Evolutionary conservation across 1,140 invertebrate genomes (phyloP).

Genomic region (Notospermus geniculatus): DNA sequence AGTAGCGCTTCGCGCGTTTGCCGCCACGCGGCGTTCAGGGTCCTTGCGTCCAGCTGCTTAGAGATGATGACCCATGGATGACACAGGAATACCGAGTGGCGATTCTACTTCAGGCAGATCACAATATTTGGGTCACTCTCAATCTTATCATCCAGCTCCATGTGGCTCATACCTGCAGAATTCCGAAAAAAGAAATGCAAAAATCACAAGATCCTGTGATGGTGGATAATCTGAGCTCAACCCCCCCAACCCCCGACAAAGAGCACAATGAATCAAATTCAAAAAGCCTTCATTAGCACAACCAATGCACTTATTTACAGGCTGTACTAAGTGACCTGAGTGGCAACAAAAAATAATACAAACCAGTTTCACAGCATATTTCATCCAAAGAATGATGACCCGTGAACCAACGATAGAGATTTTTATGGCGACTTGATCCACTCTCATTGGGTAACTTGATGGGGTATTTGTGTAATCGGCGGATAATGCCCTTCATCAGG

Average conservation of each 20-base stretch:
- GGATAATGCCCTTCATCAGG: slow-evolving; percentile 78
- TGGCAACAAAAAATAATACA: slow-evolving; percentile 1
- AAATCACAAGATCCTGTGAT: background rate
- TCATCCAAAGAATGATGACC: slow-evolving; percentile 80
- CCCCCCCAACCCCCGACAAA: slow-evolving; percentile 7
- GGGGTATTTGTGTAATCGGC: slow-evolving; percentile 74
- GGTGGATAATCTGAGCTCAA: background rate
- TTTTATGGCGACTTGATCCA: slow-evolving; percentile 21
- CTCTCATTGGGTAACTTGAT: slow-evolving; percentile 30
- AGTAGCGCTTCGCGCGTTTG: no score
- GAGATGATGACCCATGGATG: no score
- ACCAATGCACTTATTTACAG: no score
- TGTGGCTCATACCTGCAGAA: slow-evolving; percentile 64
- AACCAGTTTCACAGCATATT: slow-evolving; percentile 79
- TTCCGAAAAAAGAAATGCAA: slow-evolving; percentile 13
- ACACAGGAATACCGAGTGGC: background rate
- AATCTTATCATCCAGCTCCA: slow-evolving; percentile 80
- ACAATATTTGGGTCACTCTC: slow-evolving; percentile 81
- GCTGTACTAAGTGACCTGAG: no score
- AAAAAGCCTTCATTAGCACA: no score
- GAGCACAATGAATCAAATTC: no score
- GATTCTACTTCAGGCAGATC: slow-evolving; percentile 75
- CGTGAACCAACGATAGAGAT: slow-evolving; percentile 67
- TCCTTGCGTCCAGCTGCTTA: no score
- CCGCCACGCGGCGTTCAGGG: no score